Evolutionary conservation across 2,113 vertebrate species (phyloP).

Genomic region (Lutjanus erythropterus): DNA sequence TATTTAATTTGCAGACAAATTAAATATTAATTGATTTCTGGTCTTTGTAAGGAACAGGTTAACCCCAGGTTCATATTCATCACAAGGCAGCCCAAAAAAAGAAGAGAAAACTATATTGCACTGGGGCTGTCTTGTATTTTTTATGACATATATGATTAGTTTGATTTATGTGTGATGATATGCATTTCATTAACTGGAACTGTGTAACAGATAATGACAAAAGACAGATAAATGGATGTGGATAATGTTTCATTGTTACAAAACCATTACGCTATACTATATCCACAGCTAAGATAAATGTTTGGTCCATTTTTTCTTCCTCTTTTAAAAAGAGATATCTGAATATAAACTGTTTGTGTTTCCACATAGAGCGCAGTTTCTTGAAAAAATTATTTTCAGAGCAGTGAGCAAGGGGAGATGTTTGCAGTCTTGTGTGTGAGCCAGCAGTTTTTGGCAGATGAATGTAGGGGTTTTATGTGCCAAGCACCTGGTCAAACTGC

Average conservation of each 20-base stretch:
- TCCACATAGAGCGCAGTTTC: conserved; percentile 26
- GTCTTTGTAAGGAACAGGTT: conserved; percentile 57
- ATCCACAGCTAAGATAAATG: conserved; percentile 11
- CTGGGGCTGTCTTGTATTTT: conserved; percentile 8
- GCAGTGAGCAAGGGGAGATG: conserved; percentile 74
- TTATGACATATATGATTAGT: conserved; percentile 30
- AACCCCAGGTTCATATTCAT: conserved; percentile 59
- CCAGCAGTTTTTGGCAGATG: conserved; percentile 83
- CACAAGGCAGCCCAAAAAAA: conserved; percentile 24
- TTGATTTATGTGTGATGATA: conserved; percentile 42
- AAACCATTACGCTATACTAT: conserved; percentile 1
- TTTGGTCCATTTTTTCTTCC: conserved; percentile 9
- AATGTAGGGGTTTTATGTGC: conserved; percentile 75
- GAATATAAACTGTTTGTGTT: conserved; percentile 30
- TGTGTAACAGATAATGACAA: conserved; percentile 1
- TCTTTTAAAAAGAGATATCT: conserved; percentile 8
- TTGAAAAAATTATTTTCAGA: conserved; percentile 47
- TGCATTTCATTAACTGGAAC: conserved; percentile 24
- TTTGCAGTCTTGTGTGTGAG: conserved; percentile 78
- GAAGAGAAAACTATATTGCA: conserved; percentile 21
- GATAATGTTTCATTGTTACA: conserved; percentile 10
- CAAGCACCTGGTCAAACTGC: conserved; percentile 88
- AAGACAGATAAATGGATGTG: conserved; percentile 16
- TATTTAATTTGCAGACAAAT: conserved; percentile 63
- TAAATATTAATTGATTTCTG: conserved; percentile 71